phyloP scores from a whole-genome alignment of 1,140 invertebrate genomes.

The Heliconius himera region DNA sequence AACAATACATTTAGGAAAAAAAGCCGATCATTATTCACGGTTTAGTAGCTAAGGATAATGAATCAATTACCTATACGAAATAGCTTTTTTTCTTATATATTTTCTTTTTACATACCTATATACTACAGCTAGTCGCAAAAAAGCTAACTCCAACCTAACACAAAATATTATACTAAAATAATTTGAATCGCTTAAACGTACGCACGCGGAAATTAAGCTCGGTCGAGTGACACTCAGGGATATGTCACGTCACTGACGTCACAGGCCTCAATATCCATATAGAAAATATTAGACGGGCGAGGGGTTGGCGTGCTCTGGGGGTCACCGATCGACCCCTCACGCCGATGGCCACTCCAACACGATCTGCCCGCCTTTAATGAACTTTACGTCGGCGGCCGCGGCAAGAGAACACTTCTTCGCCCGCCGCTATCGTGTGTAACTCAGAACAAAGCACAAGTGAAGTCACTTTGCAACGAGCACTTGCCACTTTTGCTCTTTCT shows the following conservation, averaged over 20 bases:
- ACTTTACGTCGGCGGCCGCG: conserved; percentile 75
- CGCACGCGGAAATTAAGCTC: conserved; percentile 33
- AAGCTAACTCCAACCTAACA: no score
- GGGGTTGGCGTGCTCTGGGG: conserved; percentile 37
- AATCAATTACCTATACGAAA: no score
- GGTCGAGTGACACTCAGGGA: conserved; percentile 40
- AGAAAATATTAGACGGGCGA: conserved; percentile 67
- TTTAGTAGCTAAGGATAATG: no score
- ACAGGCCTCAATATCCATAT: conserved; percentile 69
- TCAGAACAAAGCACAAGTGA: conserved; percentile 75
- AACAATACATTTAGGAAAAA: no score
- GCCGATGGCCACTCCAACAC: conserved; percentile 74
- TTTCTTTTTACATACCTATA: no score
- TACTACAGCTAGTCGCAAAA: no score
- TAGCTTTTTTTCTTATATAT: no score
- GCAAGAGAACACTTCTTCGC: conserved; percentile 76
- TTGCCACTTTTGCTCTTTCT: conserved; percentile 64
- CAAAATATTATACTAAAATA: background rate
- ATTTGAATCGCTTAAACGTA: background rate
- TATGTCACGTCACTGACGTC: conserved; percentile 50
- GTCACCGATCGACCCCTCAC: conserved; percentile 61
- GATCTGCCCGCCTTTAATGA: conserved; percentile 76
- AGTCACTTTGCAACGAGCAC: conserved; percentile 68
- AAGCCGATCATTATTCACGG: no score
- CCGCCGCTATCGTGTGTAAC: conserved; percentile 71